These are phyloP conservation scores for Rafetus swinhoei DNA, from an alignment of 2,113 vertebrate species.

Conservation along the genomic window DNA sequence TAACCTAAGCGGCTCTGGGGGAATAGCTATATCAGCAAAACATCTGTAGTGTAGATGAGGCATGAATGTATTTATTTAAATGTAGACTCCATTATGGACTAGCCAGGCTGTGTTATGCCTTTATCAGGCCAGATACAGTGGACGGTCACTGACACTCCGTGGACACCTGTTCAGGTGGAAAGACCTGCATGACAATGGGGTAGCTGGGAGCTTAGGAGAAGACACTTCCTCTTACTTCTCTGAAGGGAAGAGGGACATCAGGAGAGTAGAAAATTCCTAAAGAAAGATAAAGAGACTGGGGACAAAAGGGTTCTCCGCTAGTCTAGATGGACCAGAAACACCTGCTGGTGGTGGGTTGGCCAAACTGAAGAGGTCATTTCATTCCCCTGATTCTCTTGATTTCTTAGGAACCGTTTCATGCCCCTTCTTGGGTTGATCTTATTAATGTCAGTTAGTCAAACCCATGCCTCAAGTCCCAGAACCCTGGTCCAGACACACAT, in stretches of 20 bases:
- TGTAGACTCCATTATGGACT: neutral
- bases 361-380: too few relatives aligned
- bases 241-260: neutral
- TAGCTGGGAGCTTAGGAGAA: neutral
- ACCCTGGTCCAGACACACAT: neutral
- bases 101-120: too few relatives aligned
- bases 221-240: neutral
- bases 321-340: too few relatives aligned
- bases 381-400: neutral
- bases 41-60: neutral
- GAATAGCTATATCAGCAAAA: neutral
- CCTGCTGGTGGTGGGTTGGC: too few relatives aligned
- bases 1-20: neutral
- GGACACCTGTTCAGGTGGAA: neutral
- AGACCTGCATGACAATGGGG: neutral
- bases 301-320: neutral
- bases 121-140: neutral
- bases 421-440: neutral
- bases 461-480: too few relatives aligned
- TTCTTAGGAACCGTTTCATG: neutral
- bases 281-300: neutral
- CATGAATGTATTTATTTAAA: neutral
- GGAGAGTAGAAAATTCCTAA: neutral
- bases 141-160: neutral
- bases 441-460: neutral